Conservation (phyloP, 2,888 invertebrate genomes). For the Morinoia aosen region DNA sequence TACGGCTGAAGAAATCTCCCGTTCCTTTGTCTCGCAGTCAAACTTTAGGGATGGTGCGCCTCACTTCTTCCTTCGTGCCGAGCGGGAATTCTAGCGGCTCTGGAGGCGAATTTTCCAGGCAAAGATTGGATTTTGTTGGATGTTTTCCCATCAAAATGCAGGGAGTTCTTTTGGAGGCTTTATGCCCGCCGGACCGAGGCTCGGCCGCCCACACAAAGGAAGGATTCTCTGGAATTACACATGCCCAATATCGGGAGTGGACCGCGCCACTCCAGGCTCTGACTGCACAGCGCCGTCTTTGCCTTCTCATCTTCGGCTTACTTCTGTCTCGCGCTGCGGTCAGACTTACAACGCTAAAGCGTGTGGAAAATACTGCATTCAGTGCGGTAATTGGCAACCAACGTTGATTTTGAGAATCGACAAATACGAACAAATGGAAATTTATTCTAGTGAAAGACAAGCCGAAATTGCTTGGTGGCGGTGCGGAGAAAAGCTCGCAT, state of each 20-base stretch:
- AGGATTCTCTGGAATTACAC: constrained; percentile 33
- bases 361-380: neutral
- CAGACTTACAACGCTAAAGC: neutral
- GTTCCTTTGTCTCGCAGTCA: neutral
- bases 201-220: neutral
- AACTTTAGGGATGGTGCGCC: neutral
- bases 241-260: constrained; percentile 15
- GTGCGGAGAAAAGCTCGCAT: too few species aligned
- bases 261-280: neutral
- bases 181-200: neutral
- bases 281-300: neutral
- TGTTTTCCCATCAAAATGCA: constrained; percentile 35
- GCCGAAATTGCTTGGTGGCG: neutral
- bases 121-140: constrained; percentile 36
- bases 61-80: neutral
- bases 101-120: neutral
- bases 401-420: neutral
- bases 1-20: neutral
- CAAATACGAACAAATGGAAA: neutral
- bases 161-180: constrained; percentile 17
- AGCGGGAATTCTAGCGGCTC: neutral
- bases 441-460: neutral
- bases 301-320: neutral
- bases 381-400: neutral
- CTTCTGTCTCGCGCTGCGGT: neutral